A percentile compares a stretch with the other conserved stretches of the same genome.
Evolutionary conservation across 1,140 invertebrate genomes (phyloP).

Genomic region (Habropoda laboriosa): DNA sequence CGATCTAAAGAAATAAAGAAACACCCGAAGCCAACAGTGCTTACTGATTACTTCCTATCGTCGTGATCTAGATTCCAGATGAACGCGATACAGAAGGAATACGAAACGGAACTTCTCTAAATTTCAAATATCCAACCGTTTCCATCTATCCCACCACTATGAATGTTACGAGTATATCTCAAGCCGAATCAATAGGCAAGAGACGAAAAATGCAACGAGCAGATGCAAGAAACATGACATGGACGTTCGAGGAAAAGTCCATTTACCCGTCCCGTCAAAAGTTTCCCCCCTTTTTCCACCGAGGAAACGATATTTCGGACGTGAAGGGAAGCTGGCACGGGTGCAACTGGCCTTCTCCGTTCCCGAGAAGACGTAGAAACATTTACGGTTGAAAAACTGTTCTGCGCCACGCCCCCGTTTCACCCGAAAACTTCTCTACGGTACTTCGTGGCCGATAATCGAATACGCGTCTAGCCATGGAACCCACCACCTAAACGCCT

Average conservation of each 20-base stretch:
- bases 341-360: not conserved
- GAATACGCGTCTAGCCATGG: not conserved
- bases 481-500: not conserved
- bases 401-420: not conserved
- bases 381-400: conserved; percentile 1
- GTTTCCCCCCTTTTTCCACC: not conserved
- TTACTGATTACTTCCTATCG: too few relatives aligned
- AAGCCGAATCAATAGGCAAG: not conserved
- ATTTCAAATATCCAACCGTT: too few relatives aligned
- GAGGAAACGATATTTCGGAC: not conserved
- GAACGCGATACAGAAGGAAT: too few relatives aligned
- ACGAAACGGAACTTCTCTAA: too few relatives aligned
- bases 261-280: not conserved
- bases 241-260: not conserved
- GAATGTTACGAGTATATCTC: not conserved
- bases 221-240: too few relatives aligned
- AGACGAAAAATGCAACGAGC: not conserved
- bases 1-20: too few relatives aligned
- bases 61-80: too few relatives aligned
- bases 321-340: not conserved
- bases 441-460: not conserved
- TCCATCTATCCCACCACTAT: too few relatives aligned
- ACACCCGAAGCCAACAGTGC: too few relatives aligned
- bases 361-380: not conserved
- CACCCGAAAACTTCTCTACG: conserved; percentile 20